Percentiles rank a stretch among this genome's conserved stretches.
Evolutionary conservation across 2,888 invertebrate genomes (phyloP).

Genomic region (Cantharis nigra): DNA sequence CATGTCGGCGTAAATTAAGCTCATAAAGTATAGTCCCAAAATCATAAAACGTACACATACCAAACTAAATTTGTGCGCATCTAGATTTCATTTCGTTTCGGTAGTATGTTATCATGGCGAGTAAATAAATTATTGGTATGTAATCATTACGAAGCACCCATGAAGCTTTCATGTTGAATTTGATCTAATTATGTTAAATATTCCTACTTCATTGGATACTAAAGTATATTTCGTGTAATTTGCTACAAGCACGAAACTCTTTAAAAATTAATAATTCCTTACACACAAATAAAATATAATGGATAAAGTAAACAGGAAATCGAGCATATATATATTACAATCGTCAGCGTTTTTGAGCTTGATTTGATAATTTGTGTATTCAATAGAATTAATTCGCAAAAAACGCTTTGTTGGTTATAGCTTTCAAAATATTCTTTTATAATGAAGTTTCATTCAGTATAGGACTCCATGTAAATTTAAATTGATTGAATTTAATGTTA

Average conservation of each 20-base stretch:
- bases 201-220: conserved; percentile 14
- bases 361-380: neutral
- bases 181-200: conserved; percentile 24
- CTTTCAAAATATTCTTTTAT: neutral
- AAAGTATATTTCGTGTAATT: conserved; percentile 1
- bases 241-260: neutral
- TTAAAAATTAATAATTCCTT: neutral
- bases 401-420: neutral
- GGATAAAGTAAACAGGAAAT: neutral
- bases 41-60: conserved; percentile 24
- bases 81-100: conserved; percentile 24
- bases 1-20: conserved; percentile 26
- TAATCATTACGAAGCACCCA: conserved; percentile 18
- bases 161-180: conserved; percentile 16
- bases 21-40: conserved; percentile 26
- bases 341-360: neutral
- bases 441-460: neutral
- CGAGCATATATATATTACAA: neutral
- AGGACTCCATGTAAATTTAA: neutral
- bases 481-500: neutral
- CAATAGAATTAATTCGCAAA: neutral
- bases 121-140: conserved; percentile 28
- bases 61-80: conserved; percentile 20
- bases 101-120: conserved; percentile 11
- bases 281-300: neutral